Evolutionary conservation across 2,797 vertebrate genomes (phyloP), one percentile per base, ranked within the genome.

Genomic region (Tachyglossus aculeatus): DNA sequence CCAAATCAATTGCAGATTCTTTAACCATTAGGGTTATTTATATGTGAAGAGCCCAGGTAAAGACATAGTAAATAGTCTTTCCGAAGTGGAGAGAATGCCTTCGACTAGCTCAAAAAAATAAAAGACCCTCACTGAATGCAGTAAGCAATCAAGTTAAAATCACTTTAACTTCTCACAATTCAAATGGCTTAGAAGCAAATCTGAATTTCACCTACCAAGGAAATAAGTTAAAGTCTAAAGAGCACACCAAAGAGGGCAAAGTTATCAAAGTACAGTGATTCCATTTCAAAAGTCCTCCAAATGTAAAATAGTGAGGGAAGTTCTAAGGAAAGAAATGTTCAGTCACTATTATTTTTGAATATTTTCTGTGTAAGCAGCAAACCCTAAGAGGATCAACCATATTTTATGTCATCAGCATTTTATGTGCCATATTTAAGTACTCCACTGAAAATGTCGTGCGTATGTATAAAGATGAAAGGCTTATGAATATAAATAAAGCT

Each of bases 401-500:
- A 93, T 93, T 92, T 91, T 91, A 89, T 92, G 91, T 92, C 92
- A 92, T 93, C 92, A 93, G 92, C 92, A 91, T 92, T 93, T 93
- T 92, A 87, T 90, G 90, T 91, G 91, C 92, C 89, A 89, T 87
- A 75, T 92, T 92, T 93, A 93, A 93, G 92, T 87, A 92, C 90
- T 91, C 90, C 90, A 88, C 86, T 88, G 92, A 90, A 93, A 93
- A 93, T 91, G 88, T 87, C 86, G 86, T 89, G 89, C 89, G 82
- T 88, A 89, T 86, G 89, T 92, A 89, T 89, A 91, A 91, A 92
- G 92, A 93, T 93, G 92, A 93, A 92, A 93, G 92, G 89, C 90
- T 93, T 93, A 92, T 92, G 92, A 92, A 93, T 93, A 93, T 92
- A 92, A 93, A 93, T 93, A 93, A 93, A 92, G 90, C 92, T 92